Percentiles rank a stretch among this genome's conserved stretches.
Conservation (phyloP, 2,113 vertebrate genomes). For the Microtus ochrogaster region DNA sequence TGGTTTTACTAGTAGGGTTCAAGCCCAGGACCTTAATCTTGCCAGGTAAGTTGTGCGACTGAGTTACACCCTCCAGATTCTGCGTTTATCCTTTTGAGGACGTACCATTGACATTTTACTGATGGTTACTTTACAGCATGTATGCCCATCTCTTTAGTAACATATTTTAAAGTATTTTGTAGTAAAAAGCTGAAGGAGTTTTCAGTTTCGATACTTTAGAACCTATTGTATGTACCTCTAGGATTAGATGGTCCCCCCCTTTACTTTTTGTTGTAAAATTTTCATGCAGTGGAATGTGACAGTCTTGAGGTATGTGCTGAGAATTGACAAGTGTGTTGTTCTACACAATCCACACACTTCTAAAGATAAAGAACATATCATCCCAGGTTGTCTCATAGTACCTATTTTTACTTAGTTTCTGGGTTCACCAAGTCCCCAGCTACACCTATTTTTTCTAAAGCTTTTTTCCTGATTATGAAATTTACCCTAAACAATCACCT, state of each 20-base stretch:
- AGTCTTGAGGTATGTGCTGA: background rate
- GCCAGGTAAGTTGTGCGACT: background rate
- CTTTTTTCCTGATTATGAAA: background rate
- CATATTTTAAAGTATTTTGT: background rate
- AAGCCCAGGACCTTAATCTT: background rate
- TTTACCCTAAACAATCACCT: background rate
- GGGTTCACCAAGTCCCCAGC: background rate
- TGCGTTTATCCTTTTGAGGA: background rate
- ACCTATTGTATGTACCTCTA: background rate
- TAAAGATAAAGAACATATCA: background rate
- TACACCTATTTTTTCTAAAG: background rate
- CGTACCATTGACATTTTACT: background rate
- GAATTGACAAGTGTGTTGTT: background rate
- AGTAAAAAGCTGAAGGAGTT: background rate
- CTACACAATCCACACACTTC: background rate
- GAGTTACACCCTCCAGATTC: background rate
- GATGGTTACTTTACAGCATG: background rate
- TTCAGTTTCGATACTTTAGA: background rate
- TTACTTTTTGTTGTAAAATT: background rate
- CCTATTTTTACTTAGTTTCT: background rate
- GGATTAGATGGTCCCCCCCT: background rate
- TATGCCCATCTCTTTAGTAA: background rate
- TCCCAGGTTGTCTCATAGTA: background rate
- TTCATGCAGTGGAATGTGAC: background rate
- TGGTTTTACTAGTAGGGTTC: background rate